phyloP scores from a whole-genome alignment of 2,888 invertebrate genomes.

The Reticulitermes lucifugus region DNA sequence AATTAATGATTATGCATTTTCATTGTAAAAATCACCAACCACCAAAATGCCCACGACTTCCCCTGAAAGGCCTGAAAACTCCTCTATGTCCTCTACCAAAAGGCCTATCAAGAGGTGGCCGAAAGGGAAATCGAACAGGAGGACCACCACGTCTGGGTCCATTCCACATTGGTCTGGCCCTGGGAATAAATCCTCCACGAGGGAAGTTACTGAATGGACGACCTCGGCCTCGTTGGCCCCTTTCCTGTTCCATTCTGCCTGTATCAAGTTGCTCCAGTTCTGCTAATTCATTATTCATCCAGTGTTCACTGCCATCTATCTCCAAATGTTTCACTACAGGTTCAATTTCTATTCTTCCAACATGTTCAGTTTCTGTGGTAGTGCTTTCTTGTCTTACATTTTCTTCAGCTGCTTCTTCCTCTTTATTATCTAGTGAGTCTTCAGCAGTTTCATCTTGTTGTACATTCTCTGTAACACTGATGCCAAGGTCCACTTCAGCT shows the following conservation, averaged over 20 bases:
- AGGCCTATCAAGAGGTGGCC: conserved; percentile 31
- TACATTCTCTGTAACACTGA: background rate
- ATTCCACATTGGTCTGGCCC: conserved; percentile 39
- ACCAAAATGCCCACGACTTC: conserved; percentile 43
- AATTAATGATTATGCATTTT: background rate
- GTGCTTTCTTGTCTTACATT: background rate
- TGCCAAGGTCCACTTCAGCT: background rate
- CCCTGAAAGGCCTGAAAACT: conserved; percentile 47
- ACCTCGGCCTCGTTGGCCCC: conserved; percentile 13
- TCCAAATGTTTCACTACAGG: background rate
- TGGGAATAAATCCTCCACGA: conserved; percentile 40
- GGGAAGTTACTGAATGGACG: conserved; percentile 37
- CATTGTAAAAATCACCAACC: conserved; percentile 42
- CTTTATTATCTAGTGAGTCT: background rate
- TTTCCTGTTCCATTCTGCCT: conserved; percentile 16
- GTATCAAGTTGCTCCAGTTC: conserved; percentile 30
- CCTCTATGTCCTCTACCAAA: conserved; percentile 40
- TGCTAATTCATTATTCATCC: conserved; percentile 44
- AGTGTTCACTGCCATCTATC: conserved; percentile 37
- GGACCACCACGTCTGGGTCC: conserved; percentile 33
- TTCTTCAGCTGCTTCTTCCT: conserved; percentile 3
- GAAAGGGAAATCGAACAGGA: background rate
- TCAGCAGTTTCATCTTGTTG: background rate
- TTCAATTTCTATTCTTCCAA: background rate
- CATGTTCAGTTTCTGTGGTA: conserved; percentile 15